Conservation (phyloP, 1,140 invertebrate species). For the Drosophila azteca region DNA sequence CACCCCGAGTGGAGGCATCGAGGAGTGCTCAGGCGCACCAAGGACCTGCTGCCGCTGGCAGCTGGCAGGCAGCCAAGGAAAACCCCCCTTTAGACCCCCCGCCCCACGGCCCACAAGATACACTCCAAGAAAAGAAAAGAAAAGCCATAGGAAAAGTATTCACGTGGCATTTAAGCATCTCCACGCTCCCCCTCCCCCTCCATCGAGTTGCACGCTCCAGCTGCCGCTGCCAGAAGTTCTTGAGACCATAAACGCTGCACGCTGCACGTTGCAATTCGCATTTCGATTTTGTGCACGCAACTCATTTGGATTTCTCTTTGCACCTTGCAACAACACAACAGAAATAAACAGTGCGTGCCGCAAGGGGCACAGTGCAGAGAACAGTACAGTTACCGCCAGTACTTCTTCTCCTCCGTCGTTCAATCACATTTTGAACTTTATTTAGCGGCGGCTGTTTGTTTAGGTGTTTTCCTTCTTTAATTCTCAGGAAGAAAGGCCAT, state of each 20-base stretch:
- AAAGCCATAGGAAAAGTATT: conserved; percentile 17
- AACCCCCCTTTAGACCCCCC: background rate
- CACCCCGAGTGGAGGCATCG: conserved; percentile 1
- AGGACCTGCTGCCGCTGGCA: conserved; percentile 26
- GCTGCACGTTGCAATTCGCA: conserved; percentile 37
- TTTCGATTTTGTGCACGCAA: conserved; percentile 55
- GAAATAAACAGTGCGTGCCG: conserved; percentile 54
- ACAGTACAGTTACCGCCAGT: conserved; percentile 28
- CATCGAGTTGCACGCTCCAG: conserved; percentile 45
- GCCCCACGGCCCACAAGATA: no score
- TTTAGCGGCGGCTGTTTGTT: conserved; percentile 18
- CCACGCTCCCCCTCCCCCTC: background rate
- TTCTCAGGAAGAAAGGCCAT: background rate
- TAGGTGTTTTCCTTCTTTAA: conserved; percentile 3
- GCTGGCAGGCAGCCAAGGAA: conserved; percentile 37
- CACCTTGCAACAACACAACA: conserved; percentile 51
- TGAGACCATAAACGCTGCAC: conserved; percentile 57
- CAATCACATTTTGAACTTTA: conserved; percentile 75
- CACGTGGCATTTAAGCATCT: conserved; percentile 39
- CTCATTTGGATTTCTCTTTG: conserved; percentile 59
- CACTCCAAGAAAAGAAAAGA: no score
- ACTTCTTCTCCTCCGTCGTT: conserved; percentile 53
- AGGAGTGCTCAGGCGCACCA: conserved; percentile 51
- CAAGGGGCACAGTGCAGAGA: background rate
- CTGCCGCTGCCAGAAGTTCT: conserved; percentile 50